Evolutionary conservation across 1,140 invertebrate genomes (phyloP).

Genomic region (Harlomillsia oculata): DNA sequence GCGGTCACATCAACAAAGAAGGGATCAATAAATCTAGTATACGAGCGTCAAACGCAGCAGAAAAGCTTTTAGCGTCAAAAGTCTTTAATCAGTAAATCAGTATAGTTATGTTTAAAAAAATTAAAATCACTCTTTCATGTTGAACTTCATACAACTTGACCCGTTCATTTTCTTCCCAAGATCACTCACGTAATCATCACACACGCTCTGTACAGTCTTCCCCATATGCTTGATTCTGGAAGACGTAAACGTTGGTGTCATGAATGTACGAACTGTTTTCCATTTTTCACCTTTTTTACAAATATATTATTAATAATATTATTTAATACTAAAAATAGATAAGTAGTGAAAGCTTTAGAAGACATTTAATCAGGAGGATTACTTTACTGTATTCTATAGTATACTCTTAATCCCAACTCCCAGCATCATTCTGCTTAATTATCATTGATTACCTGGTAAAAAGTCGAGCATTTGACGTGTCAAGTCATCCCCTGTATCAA

Average conservation of each 20-base stretch:
- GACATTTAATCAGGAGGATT: background rate
- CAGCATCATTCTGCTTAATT: too few species aligned
- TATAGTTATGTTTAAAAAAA: background rate
- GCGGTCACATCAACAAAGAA: background rate
- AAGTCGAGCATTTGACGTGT: slow-evolving; percentile 31
- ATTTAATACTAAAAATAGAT: background rate
- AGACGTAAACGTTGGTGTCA: slow-evolving; percentile 47
- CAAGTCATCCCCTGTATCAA: slow-evolving; percentile 13
- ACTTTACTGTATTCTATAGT: background rate
- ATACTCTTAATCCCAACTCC: too few species aligned
- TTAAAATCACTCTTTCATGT: background rate
- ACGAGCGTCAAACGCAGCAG: too few species aligned
- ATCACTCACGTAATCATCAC: background rate
- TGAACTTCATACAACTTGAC: background rate
- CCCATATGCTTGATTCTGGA: slow-evolving; percentile 43
- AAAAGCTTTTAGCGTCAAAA: background rate
- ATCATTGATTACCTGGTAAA: slow-evolving; percentile 31
- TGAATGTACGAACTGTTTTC: slow-evolving; percentile 44
- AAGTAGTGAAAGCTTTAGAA: too few species aligned
- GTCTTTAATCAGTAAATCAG: background rate
- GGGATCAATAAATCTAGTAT: background rate
- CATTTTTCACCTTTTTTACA: slow-evolving; percentile 41
- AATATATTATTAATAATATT: background rate
- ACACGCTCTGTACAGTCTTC: background rate
- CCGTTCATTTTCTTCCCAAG: background rate